Evolutionary conservation across 2,113 vertebrate genomes (phyloP).

Genomic region (Tyto alba): DNA sequence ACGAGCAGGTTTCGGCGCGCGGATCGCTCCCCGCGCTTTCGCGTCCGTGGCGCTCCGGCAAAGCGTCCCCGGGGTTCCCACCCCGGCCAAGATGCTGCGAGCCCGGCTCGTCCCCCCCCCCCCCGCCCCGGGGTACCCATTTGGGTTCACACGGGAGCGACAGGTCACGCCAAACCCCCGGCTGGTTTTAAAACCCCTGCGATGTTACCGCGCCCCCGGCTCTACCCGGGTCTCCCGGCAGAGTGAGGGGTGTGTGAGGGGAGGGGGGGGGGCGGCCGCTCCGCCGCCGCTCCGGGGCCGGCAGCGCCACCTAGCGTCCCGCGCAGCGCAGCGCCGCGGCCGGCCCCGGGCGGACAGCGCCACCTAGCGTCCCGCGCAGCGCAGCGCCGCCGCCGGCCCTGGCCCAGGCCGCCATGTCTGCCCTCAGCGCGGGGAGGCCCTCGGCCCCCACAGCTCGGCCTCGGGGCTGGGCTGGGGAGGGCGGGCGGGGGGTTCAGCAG

Average conservation of each 20-base stretch:
- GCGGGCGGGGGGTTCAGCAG: not conserved
- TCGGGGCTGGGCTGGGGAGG: not conserved
- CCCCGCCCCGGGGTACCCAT: accelerated
- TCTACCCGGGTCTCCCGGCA: not conserved
- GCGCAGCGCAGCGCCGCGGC: not conserved
- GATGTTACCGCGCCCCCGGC: not conserved
- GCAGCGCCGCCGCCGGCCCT: not conserved
- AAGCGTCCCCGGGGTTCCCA: not conserved
- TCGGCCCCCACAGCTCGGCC: not conserved
- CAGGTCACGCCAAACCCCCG: not conserved
- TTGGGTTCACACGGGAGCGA: not conserved
- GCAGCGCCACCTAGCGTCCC: not conserved
- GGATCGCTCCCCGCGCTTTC: accelerated
- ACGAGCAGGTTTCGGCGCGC: accelerated
- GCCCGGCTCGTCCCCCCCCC: too few species aligned
- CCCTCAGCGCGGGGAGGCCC: not conserved
- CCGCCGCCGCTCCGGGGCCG: not conserved
- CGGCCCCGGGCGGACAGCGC: too few species aligned
- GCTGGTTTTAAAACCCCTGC: not conserved
- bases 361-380: not conserved
- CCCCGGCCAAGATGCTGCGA: not conserved
- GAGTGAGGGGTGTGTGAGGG: too few species aligned
- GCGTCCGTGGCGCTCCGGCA: accelerated
- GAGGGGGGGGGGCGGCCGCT: not conserved
- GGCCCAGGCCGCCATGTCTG: too few species aligned